Evolutionary conservation across 2,797 vertebrate genomes (phyloP).

Genomic region (Poeciliopsis presidionis): DNA sequence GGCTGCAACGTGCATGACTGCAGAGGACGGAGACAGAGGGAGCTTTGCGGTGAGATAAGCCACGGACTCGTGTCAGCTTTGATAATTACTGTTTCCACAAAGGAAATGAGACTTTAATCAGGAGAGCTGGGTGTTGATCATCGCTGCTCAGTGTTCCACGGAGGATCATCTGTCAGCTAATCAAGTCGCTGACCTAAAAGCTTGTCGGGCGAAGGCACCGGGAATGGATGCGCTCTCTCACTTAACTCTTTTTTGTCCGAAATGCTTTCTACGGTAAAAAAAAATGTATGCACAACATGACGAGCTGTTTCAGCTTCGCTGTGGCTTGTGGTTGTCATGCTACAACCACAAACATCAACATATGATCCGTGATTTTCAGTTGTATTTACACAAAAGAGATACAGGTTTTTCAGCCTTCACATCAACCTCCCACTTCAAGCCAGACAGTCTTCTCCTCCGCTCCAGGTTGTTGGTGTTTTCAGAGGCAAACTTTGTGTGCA

Average conservation of each 20-base stretch:
- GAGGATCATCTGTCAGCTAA: conserved; percentile 60
- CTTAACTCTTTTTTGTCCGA: background rate
- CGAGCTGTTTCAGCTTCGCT: background rate
- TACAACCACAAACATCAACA: background rate
- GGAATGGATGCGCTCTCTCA: conserved; percentile 10
- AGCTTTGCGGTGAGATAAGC: conserved; percentile 35
- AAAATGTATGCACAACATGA: background rate
- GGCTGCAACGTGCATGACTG: conserved; percentile 13
- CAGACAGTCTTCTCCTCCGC: background rate
- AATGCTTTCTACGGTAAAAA: background rate
- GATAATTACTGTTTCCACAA: conserved; percentile 66
- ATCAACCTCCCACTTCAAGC: background rate
- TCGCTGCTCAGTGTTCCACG: conserved; percentile 51
- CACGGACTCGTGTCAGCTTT: conserved; percentile 50
- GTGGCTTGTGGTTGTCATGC: background rate
- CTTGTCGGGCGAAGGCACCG: conserved; percentile 39
- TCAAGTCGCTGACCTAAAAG: conserved; percentile 61
- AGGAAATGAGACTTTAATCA: conserved; percentile 69
- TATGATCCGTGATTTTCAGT: background rate
- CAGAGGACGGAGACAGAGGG: conserved; percentile 30
- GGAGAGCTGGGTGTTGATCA: conserved; percentile 57
- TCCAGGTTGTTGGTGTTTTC: background rate
- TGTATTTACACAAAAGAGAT: background rate
- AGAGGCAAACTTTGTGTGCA: background rate
- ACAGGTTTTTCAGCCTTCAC: background rate